Base-by-base conservation (phyloP, 1,140 invertebrate genomes). In the Eulimnadia texana region DNA sequence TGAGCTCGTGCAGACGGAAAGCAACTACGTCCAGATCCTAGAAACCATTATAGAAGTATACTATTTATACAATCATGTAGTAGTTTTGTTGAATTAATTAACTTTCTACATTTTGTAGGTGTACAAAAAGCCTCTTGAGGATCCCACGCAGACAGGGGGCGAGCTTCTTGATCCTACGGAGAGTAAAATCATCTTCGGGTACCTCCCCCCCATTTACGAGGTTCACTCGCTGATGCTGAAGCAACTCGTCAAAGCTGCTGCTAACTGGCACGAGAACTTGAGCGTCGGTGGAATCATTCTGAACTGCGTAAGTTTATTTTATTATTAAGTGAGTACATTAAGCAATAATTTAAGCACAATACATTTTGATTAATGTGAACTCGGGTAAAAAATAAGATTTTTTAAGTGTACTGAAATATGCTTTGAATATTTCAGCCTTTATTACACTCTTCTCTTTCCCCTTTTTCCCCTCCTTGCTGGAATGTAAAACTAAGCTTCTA, bases 141-240 rank as follows among this genome's bases (percentile, higher is more conserved):
- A 87, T 65, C 81, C 84, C 73, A 84, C 80, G 72, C 90, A 80
- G 78, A 84, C 75, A 67, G 85, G 74, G 63, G 83, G 82, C 54
- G 76, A 83, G 42, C 76, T 98, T 66, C 77, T 98, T 63, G 91
- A 92, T 72, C 86, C 86, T 65, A 91, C 89, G 25, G 93, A 98
- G 79, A 78, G 91, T 25, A 94, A 93, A 77, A 88, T 91, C 62
- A 97, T 98, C 65, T 99, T 99, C 77, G 91, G 91, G 58, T 93
- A 96, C 72, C 80, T 99, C 70, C 85, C 89, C 56, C 89, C 91
- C 25, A 97, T 98, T 68, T 89, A 90, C 71, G 86, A 94, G 68
- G 83, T 93, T 49, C 94, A 98, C 73, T 80, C 83, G 70, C 83
- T 84, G 67, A 87, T 95, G 78, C 72, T 88, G 60, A 82, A 88